Percentiles rank a stretch among this genome's conserved stretches.
Conservation (phyloP, 1,140 invertebrate species). For the Pinna nobilis region DNA sequence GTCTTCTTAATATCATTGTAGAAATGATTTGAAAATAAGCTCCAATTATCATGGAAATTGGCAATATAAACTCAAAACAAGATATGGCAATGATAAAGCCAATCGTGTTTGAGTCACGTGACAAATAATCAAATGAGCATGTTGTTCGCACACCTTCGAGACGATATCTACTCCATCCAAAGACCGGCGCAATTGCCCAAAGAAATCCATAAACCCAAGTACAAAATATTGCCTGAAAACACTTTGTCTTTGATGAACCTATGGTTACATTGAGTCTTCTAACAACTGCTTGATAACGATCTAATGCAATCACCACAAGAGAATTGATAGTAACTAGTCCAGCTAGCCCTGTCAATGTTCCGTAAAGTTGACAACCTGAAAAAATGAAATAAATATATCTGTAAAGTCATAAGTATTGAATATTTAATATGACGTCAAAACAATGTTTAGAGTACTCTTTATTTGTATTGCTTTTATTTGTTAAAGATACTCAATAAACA, state of each 20-base stretch:
- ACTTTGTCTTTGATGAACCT: background rate
- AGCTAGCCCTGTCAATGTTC: conserved; percentile 23
- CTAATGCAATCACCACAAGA: conserved; percentile 46
- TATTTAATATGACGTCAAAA: too few species aligned
- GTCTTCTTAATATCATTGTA: conserved; percentile 28
- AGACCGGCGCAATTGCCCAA: conserved; percentile 39
- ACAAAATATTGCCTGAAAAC: background rate
- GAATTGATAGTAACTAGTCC: conserved; percentile 49
- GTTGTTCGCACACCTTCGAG: conserved; percentile 46
- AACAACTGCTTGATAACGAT: conserved; percentile 46
- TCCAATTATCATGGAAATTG: conserved; percentile 39
- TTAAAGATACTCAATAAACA: too few species aligned
- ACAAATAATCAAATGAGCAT: conserved; percentile 75
- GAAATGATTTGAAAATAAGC: conserved; percentile 43
- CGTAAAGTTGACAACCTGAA: conserved; percentile 48
- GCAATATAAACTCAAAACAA: conserved; percentile 38
- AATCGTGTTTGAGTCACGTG: conserved; percentile 56
- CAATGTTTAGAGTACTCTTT: too few species aligned
- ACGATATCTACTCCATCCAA: conserved; percentile 53
- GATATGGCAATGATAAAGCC: conserved; percentile 41
- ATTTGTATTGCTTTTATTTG: too few species aligned
- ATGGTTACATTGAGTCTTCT: conserved; percentile 49
- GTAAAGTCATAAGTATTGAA: too few species aligned
- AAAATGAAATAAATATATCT: background rate
- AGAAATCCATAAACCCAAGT: conserved; percentile 49